phyloP scores from a whole-genome alignment of 1,140 invertebrate genomes.

The Ceratoteleas bidentatus region DNA sequence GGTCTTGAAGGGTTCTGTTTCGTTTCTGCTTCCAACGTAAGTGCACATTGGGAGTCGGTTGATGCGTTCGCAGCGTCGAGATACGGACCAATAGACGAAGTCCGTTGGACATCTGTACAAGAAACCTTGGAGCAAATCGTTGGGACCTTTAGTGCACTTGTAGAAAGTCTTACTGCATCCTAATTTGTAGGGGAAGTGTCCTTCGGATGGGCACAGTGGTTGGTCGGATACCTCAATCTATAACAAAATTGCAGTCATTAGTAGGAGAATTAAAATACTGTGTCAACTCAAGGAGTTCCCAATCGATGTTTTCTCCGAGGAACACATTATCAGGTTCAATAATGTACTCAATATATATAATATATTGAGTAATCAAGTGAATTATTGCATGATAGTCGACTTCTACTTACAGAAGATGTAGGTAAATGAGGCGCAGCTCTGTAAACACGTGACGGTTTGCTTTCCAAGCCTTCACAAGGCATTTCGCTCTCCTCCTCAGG shows the following conservation, averaged over 20 bases:
- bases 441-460: conserved; percentile 80
- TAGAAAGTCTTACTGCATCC: too few species aligned
- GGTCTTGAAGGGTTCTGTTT: conserved; percentile 68
- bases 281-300: too few species aligned
- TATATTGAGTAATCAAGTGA: too few species aligned
- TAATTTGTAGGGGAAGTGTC: too few species aligned
- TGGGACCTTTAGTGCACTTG: conserved; percentile 84
- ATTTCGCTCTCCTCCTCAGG: conserved; percentile 82
- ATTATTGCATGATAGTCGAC: too few species aligned
- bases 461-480: conserved; percentile 83
- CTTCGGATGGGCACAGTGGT: too few species aligned
- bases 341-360: too few species aligned
- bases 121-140: conserved; percentile 84
- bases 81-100: conserved; percentile 89
- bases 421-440: conserved; percentile 81
- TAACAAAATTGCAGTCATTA: too few species aligned
- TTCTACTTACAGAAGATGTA: conserved; percentile 83
- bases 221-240: too few species aligned
- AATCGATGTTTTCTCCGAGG: too few species aligned
- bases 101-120: conserved; percentile 89
- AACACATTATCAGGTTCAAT: too few species aligned
- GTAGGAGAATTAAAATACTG: too few species aligned
- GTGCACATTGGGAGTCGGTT: conserved; percentile 84
- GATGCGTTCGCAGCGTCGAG: conserved; percentile 87
- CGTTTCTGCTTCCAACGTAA: conserved; percentile 60